A percentile compares a stretch with the other conserved stretches of the same genome.
Evolutionary conservation across 2,797 vertebrate species (phyloP).

Genomic region (Neomorphus geoffroyi): DNA sequence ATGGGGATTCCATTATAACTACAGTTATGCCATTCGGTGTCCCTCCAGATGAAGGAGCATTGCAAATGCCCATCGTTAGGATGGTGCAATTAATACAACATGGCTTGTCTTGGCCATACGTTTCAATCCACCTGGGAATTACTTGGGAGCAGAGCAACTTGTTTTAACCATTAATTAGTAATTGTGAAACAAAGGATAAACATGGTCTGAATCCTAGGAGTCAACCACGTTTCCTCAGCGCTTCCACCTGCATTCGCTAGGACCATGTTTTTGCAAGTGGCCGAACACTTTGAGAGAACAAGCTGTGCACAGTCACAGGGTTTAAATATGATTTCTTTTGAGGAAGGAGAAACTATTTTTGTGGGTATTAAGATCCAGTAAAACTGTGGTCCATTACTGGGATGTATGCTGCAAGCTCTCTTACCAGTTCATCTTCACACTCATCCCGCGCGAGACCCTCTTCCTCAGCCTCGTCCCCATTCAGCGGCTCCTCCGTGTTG

Average conservation of each 20-base stretch:
- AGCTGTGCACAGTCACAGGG: not conserved
- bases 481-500: conserved; percentile 77
- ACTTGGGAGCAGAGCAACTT: not conserved
- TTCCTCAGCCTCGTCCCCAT: conserved; percentile 82
- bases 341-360: not conserved
- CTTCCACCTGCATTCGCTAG: not conserved
- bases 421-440: conserved; percentile 85
- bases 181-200: not conserved
- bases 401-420: not conserved
- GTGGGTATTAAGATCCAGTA: not conserved
- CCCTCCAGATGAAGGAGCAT: not conserved
- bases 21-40: not conserved
- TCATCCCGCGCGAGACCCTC: conserved; percentile 83
- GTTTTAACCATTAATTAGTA: not conserved
- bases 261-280: not conserved
- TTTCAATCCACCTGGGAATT: not conserved
- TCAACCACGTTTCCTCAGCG: not conserved
- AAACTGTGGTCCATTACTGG: not conserved
- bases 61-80: not conserved
- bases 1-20: not conserved
- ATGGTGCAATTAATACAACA: not conserved
- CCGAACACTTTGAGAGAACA: not conserved
- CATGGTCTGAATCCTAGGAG: not conserved
- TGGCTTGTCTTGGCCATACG: rapidly evolving
- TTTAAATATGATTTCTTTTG: not conserved